These are phyloP conservation scores for Crocuta crocuta DNA, from an alignment of 2,113 vertebrate species.

Conservation along the genomic window DNA sequence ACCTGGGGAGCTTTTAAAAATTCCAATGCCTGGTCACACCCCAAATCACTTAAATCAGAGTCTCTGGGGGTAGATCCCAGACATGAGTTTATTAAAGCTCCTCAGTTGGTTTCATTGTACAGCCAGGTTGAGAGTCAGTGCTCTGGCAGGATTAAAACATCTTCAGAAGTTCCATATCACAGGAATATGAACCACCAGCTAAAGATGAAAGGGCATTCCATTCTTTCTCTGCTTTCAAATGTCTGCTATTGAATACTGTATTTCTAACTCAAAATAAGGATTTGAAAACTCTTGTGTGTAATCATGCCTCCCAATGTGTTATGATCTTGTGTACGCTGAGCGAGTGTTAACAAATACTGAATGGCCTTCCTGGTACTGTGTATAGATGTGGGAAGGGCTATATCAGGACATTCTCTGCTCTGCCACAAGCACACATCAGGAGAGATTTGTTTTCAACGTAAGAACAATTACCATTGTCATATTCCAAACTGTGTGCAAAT, in stretches of 20 bases:
- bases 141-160: constrained; percentile 56
- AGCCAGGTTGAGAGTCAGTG: not conserved
- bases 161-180: constrained; percentile 57
- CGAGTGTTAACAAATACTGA: constrained; percentile 69
- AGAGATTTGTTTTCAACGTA: constrained; percentile 85
- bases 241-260: constrained; percentile 36
- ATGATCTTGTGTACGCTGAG: constrained; percentile 70
- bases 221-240: constrained; percentile 62
- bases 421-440: constrained; percentile 81
- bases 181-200: constrained; percentile 39
- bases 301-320: constrained; percentile 62
- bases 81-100: constrained; percentile 59
- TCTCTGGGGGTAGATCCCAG: constrained; percentile 32
- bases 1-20: constrained; percentile 61
- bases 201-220: constrained; percentile 52
- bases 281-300: constrained; percentile 53
- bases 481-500: constrained; percentile 86
- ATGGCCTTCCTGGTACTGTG: constrained; percentile 61
- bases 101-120: constrained; percentile 14
- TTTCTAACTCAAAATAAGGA: constrained; percentile 61
- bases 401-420: constrained; percentile 82
- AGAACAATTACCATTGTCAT: constrained; percentile 87
- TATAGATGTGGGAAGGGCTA: constrained; percentile 74
- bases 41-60: constrained; percentile 55
- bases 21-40: constrained; percentile 54